Evolutionary conservation across 2,888 invertebrate species (phyloP).

Genomic region (Blomia tropicalis): DNA sequence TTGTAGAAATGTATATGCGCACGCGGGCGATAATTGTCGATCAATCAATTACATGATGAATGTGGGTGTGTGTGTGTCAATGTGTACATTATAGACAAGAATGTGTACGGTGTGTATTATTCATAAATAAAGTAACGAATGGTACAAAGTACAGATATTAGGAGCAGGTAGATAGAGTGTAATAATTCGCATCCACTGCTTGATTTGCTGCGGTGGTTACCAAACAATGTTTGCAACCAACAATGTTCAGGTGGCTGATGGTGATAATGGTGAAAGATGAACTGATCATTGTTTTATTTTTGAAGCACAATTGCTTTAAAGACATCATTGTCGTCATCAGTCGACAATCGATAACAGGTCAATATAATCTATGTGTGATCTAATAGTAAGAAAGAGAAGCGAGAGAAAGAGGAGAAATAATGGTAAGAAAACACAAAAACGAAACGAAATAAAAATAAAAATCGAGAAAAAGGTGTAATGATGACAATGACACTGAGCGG

Average conservation of each 20-base stretch:
- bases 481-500: too few relatives aligned
- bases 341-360: not conserved
- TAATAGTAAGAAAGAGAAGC: constrained; percentile 3
- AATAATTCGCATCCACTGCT: not conserved
- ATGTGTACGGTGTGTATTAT: not conserved
- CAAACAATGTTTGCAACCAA: not conserved
- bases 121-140: not conserved
- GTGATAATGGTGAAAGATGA: too few relatives aligned
- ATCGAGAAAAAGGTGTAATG: not conserved
- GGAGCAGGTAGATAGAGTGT: not conserved
- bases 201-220: not conserved
- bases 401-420: not conserved
- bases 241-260: too few relatives aligned
- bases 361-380: constrained; percentile 5
- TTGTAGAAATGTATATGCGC: constrained; percentile 2
- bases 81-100: not conserved
- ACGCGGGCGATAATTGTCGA: too few relatives aligned
- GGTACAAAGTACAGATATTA: not conserved
- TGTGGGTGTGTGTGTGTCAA: not conserved
- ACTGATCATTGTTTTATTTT: too few relatives aligned
- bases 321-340: too few relatives aligned
- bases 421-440: not conserved
- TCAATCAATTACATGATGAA: not conserved
- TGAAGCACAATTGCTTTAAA: too few relatives aligned
- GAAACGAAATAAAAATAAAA: not conserved